Conservation (phyloP, 2,797 vertebrate genomes). For the Pangasius djambal region DNA sequence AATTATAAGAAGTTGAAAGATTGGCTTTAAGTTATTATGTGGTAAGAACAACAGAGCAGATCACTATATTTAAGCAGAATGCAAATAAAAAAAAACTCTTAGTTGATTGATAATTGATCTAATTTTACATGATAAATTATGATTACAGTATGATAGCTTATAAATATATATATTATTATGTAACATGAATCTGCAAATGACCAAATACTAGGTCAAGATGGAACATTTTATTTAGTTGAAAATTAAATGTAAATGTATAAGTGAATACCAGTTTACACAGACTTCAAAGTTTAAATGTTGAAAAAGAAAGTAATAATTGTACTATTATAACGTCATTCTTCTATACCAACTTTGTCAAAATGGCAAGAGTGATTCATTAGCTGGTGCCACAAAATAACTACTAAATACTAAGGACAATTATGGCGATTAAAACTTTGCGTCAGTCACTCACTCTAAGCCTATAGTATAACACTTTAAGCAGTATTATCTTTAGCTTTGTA, state of each 20-base stretch:
- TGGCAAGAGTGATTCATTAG: not conserved
- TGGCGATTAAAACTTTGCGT: not conserved
- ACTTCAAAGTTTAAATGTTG: not conserved
- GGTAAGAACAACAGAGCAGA: not conserved
- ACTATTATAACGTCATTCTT: not conserved
- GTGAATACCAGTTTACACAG: not conserved
- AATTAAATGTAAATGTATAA: not conserved
- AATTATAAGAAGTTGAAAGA: not conserved
- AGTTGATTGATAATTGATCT: not conserved
- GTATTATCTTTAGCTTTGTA: not conserved
- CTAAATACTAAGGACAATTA: not conserved
- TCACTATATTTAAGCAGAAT: not conserved
- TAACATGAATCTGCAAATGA: not conserved
- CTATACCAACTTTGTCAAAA: not conserved
- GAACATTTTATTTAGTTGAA: not conserved
- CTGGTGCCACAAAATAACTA: not conserved
- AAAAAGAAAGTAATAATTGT: not conserved
- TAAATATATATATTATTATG: not conserved
- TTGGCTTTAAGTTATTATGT: not conserved
- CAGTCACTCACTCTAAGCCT: not conserved
- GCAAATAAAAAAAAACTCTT: not conserved
- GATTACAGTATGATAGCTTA: not conserved
- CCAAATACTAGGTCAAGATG: not conserved
- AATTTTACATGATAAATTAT: not conserved
- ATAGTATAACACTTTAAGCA: not conserved